Conservation (phyloP, 2,888 invertebrate genomes). For the Lepidocyrtinus sp. region DNA sequence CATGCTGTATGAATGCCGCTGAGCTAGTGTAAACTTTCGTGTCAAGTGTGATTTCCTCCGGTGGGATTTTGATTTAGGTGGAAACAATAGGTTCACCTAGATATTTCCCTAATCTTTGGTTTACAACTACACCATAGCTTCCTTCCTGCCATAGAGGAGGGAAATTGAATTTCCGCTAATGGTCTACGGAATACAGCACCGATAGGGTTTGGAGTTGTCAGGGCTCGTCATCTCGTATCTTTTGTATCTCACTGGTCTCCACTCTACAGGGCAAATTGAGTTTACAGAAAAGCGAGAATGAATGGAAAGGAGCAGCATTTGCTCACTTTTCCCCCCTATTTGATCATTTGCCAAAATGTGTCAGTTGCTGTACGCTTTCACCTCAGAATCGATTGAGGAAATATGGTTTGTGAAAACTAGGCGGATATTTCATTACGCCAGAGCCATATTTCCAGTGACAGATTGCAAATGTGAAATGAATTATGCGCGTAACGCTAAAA, state of each 20-base stretch:
- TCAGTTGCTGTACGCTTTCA: not conserved
- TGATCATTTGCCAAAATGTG: conserved; percentile 10
- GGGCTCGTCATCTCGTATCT: not conserved
- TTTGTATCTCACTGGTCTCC: not conserved
- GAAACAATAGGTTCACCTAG: no score
- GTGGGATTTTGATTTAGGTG: no score
- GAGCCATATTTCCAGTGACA: conserved; percentile 6
- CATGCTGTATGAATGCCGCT: not conserved
- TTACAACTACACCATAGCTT: not conserved
- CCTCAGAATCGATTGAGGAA: not conserved
- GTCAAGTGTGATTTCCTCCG: no score
- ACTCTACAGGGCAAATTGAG: not conserved
- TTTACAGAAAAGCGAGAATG: not conserved
- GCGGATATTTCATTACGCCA: conserved; percentile 2
- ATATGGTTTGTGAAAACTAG: conserved; percentile 6
- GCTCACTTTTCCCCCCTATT: not conserved
- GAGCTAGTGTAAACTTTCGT: not conserved
- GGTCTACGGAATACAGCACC: no score
- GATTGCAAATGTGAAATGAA: not conserved
- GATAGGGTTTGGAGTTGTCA: not conserved
- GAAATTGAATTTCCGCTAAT: conserved; percentile 7
- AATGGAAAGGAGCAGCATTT: not conserved
- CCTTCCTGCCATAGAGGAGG: not conserved
- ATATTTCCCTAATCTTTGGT: no score
- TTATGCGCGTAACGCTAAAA: no score